A percentile compares a stretch with the other conserved stretches of the same genome.
phyloP scores from a whole-genome alignment of 2,888 invertebrate genomes.

The Hypena proboscidalis region DNA sequence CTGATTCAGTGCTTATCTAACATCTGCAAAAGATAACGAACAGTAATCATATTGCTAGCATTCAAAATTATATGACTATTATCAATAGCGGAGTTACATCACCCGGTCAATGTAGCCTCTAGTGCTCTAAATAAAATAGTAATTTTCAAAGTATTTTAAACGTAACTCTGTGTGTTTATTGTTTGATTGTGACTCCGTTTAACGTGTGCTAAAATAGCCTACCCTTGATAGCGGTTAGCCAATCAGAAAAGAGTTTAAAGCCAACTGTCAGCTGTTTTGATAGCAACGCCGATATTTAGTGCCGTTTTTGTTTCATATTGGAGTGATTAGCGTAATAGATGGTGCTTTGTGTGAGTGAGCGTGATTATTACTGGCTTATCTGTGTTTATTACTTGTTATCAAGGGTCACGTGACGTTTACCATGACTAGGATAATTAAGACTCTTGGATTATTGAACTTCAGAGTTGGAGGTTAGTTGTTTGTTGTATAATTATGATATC shows the following conservation, averaged over 20 bases:
- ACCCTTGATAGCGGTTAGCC: constrained; percentile 28
- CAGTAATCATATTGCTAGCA: too few species aligned
- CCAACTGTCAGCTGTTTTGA: constrained; percentile 35
- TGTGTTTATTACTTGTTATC: too few species aligned
- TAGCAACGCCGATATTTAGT: constrained; percentile 13
- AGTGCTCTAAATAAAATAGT: constrained; percentile 18
- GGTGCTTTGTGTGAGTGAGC: background rate
- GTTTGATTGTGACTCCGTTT: constrained; percentile 14
- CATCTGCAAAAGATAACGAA: too few species aligned
- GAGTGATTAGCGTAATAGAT: background rate
- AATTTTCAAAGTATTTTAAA: constrained; percentile 2
- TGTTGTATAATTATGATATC: constrained; percentile 10
- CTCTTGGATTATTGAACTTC: constrained; percentile 51
- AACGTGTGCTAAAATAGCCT: constrained; percentile 27
- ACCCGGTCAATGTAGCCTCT: background rate
- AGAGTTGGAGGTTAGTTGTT: constrained; percentile 63
- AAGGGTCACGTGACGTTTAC: constrained; percentile 31
- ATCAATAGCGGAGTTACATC: background rate
- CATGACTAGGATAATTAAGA: constrained; percentile 51
- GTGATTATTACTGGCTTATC: background rate
- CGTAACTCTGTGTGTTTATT: constrained; percentile 4
- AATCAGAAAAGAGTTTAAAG: constrained; percentile 19
- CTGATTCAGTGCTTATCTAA: too few species aligned
- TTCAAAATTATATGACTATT: too few species aligned
- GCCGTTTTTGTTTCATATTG: constrained; percentile 1